Base-by-base conservation (phyloP, 2,888 invertebrate species). In the Elaeidobius kamerunicus region DNA sequence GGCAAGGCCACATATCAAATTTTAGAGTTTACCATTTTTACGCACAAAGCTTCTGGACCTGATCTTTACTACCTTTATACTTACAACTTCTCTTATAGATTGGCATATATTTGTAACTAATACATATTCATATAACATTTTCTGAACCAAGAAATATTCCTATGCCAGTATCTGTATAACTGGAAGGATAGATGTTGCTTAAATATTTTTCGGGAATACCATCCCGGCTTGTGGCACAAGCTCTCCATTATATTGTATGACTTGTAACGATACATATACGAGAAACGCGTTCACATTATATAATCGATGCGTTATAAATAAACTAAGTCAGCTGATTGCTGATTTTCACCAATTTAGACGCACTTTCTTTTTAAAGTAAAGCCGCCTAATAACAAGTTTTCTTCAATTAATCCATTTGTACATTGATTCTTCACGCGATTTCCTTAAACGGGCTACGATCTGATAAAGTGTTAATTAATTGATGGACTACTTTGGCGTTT, bases 341-440 rank as follows among this genome's bases (percentile, higher is more conserved):
- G 36, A 49, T 49, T 49, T 49, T 49, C 49, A 42, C 49, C 42
- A 35, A 49, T 35, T 23, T 42, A 34, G 42, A 36, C 7, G 36
- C 35, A 36, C 49, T 49, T 49, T 49, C 49, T 42, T 42, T 49
- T 49, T 35, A 27, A 34, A 49, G 39, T 19, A 35, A 30, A 36
- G 18, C 39, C 28, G 19, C 19, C 34, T 48, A 40, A 48, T 48
- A 40, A 40, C 19, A 34, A n/a, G 40, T 48, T 40, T 7, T 40
- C 35, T 39, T 46, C 19, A 44, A 44, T 34, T 44, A 44, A 30
- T 30, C 11, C 30, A 11, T 3, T 30, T 3, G 30, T 30, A 11
- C 4, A 30, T 6, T 30, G 30, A 6, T 30, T 30, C 30, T 3
- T 30, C 30, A 30, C 30, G 30, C 12, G 12, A 30, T 11, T 7